A percentile compares a stretch with the other conserved stretches of the same genome.
These are phyloP conservation scores for Fukomys damarensis DNA, from an alignment of 2,113 vertebrate species.

Conservation along the genomic window DNA sequence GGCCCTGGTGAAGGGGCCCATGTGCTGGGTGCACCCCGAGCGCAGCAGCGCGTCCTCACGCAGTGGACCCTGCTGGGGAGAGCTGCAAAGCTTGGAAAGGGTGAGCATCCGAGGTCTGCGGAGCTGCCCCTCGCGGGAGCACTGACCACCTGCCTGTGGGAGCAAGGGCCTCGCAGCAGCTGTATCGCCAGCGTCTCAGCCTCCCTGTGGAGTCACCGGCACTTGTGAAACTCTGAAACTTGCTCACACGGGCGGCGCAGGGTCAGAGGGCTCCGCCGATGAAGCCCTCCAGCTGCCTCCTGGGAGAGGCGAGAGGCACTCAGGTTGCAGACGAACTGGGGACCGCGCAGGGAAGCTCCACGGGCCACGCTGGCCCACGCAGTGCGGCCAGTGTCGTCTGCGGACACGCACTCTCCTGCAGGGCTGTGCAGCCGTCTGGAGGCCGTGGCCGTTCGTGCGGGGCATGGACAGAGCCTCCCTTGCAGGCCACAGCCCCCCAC, in stretches of 20 bases:
- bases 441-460: neutral
- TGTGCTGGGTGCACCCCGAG: neutral
- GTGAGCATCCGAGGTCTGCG: too few species aligned
- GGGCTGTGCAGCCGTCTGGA: neutral
- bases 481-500: neutral
- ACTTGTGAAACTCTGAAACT: accelerated
- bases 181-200: accelerated
- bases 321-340: accelerated
- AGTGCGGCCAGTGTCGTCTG: too few species aligned
- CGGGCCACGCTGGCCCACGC: accelerated
- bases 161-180: too few species aligned
- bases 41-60: accelerated
- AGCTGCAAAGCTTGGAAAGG: neutral
- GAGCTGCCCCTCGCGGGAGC: neutral
- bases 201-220: accelerated
- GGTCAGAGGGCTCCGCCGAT: neutral
- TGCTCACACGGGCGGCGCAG: neutral
- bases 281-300: accelerated
- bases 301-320: neutral
- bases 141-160: accelerated
- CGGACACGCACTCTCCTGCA: neutral
- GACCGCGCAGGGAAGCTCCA: neutral
- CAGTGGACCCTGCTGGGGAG: neutral
- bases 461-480: accelerated
- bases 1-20: too few species aligned